Base-by-base conservation (phyloP, 1,140 invertebrate genomes). In the Odontomachus brunneus region DNA sequence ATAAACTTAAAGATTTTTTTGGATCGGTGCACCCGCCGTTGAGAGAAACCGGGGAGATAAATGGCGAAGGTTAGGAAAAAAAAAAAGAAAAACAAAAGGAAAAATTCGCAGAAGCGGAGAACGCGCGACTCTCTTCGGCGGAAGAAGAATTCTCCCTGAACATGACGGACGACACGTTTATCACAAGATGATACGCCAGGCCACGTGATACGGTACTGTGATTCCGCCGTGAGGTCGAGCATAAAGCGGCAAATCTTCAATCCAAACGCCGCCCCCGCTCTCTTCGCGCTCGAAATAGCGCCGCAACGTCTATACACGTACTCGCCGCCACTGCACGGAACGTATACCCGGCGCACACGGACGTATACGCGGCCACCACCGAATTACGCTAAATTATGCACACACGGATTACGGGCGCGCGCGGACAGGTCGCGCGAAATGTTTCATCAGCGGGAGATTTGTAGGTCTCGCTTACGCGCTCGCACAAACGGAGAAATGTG, bases 191-290 rank as follows among this genome's bases (percentile, higher is more conserved):
- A 44, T 62, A 60, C 55, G 53, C 24, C 24, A 22, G 78, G 62
- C 51, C 22, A 17, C 57, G n/a, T 22, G 38, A 14, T 33, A 81
- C 73, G 60, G 22, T 44, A 86, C 88, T 89, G 85, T 44, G 60
- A 82, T 66, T 84, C 48, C 29, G 53, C 63, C 38, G 74, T 86
- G 71, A 89, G 86, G 87, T 87, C 85, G 85, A 76, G 84, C 85
- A 87, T 89, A 89, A 91, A 90, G 89, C 86, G 76, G 86, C 86
- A 84, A 87, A 87, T 87, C 90, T 89, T 89, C 76, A 88, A 91
- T 85, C 84, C 76, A 86, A 91, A 87, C 73, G 81, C 90, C 92
- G 91, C 93, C 92, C 92, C 91, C 93, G 90, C 90, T 86, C 82
- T 78, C 84, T 60, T 82, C 78, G 76, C 29, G 86, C 88, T 88